These are phyloP conservation scores for Orgyia antiqua DNA, from an alignment of 2,888 invertebrate genomes.

Conservation along the genomic window DNA sequence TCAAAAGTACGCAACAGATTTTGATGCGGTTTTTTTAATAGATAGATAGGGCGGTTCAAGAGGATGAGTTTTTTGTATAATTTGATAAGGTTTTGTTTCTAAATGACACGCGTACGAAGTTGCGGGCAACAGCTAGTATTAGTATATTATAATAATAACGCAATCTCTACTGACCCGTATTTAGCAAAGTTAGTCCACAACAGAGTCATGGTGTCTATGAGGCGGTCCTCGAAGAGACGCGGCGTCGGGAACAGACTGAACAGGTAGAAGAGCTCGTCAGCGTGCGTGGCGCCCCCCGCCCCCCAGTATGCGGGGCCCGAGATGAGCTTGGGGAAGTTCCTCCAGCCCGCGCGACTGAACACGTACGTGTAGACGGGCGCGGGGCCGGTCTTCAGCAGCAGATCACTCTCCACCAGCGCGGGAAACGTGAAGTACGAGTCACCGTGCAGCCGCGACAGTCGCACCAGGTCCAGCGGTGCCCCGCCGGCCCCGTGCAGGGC, in stretches of 20 bases:
- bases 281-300: conserved; percentile 26
- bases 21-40: too few relatives aligned
- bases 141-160: too few relatives aligned
- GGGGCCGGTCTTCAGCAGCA: conserved; percentile 14
- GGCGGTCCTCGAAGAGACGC: conserved; percentile 13
- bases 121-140: too few relatives aligned
- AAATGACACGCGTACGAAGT: too few relatives aligned
- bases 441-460: conserved; percentile 30
- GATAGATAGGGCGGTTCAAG: too few relatives aligned
- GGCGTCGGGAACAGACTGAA: conserved; percentile 15
- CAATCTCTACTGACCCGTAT: conserved; percentile 19
- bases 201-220: conserved; percentile 20
- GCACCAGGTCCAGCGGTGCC: conserved; percentile 34
- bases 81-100: too few relatives aligned
- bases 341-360: conserved; percentile 25
- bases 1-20: too few relatives aligned
- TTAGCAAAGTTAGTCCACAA: conserved; percentile 29
- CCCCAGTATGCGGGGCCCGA: conserved; percentile 5
- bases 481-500: conserved; percentile 40
- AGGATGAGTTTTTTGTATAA: too few relatives aligned
- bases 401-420: conserved; percentile 16
- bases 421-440: conserved; percentile 25
- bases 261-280: conserved; percentile 29
- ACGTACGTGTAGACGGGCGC: conserved; percentile 25
- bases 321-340: conserved; percentile 22